A percentile compares a stretch with the other conserved stretches of the same genome.
Evolutionary conservation across 1,140 invertebrate species (phyloP).

Genomic region (Calliphora vicina): DNA sequence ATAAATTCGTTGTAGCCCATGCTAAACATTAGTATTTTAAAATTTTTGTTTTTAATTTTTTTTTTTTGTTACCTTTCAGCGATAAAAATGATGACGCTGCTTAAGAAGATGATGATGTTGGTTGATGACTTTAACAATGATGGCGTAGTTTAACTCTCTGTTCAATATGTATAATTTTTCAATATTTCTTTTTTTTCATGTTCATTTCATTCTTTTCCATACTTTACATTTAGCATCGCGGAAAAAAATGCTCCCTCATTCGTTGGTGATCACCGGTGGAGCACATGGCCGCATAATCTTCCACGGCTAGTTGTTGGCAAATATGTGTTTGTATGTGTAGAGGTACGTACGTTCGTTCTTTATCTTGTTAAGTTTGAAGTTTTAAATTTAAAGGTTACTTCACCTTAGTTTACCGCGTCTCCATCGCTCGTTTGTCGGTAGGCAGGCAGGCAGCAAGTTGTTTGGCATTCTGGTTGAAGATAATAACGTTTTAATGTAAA

Average conservation of each 20-base stretch:
- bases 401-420: constrained; percentile 26
- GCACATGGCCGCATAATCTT: not conserved
- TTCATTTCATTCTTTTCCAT: not conserved
- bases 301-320: not conserved
- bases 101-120: not conserved
- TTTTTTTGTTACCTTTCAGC: not conserved
- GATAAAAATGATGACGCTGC: not conserved
- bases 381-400: constrained; percentile 33
- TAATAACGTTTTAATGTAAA: constrained; percentile 35
- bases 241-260: constrained; percentile 20
- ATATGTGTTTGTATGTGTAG: no score
- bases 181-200: not conserved
- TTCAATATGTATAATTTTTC: constrained; percentile 30
- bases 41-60: not conserved
- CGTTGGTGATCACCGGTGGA: not conserved
- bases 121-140: constrained; percentile 1
- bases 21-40: not conserved
- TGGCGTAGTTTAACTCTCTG: not conserved
- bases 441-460: constrained; percentile 7
- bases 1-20: not conserved
- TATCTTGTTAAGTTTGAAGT: constrained; percentile 33
- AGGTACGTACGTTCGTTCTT: constrained; percentile 11
- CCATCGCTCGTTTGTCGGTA: constrained; percentile 26
- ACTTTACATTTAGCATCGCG: not conserved
- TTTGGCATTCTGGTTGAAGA: constrained; percentile 15